Evolutionary conservation across 2,888 invertebrate genomes (phyloP), one percentile per base, ranked within the genome.

Genomic region (Eupithecia tripunctaria): DNA sequence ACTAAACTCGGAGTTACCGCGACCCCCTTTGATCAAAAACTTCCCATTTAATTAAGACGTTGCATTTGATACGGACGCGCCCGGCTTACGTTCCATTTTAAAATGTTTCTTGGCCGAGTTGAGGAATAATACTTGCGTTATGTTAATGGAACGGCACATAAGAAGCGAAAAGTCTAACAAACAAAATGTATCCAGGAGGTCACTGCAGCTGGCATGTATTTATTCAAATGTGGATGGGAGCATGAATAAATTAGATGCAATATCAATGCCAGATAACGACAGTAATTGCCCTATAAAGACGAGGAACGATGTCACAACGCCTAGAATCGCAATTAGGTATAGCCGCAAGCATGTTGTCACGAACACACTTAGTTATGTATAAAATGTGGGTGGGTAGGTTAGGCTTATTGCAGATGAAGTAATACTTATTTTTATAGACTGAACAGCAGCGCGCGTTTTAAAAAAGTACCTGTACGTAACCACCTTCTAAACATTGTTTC

Each of bases 211-310:
- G 86, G 82, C 81, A 83, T 88, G 82, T 89, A 85, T 89, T 88
- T 91, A 91, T 92, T 90, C 83, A 88, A 89, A 90, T 89, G 86
- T 87, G 83, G 81, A 89, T 88, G 83, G 81, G 82, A 82, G 82
- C 82, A 89, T 88, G 89, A 91, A 93, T 92, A 91, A 91, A 93
- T 91, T 86, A 91, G 88, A 92, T 93, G 92, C 91, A 92, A 91
- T 92, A 93, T 92, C 92, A 93, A 93, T 92, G 93, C 91, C 92
- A 93, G 93, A 93, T 93, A 93, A 92, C 89, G 89, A 84, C 91
- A 86, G 90, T 92, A 92, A 93, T 93, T 93, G 91, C 91, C 89
- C 92, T 92, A 93, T 93, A 93, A 93, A 93, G 91, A 89, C 89
- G 89, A 86, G 88, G 84, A 91, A 92, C 91, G 92, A 92, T 91